Conservation (phyloP, 37 sponge, comb jelly and placozoan species). For the Theonella swinhoei region DNA sequence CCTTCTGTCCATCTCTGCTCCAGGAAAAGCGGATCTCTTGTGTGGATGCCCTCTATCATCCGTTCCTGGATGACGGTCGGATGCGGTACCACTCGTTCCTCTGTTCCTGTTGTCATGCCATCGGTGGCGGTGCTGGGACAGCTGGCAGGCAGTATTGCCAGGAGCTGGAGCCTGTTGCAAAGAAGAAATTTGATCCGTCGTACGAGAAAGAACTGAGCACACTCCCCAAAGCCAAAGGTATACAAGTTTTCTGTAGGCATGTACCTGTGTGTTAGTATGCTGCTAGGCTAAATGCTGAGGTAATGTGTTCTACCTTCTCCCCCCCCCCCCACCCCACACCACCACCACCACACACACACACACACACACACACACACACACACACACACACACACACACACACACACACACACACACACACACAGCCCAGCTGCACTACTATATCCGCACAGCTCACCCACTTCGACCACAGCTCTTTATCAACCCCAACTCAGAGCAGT, state of each 20-base stretch:
- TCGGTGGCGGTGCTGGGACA: neutral
- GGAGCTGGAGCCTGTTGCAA: conserved; percentile 71
- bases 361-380: too few relatives aligned
- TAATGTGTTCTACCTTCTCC: too few relatives aligned
- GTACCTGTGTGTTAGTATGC: neutral
- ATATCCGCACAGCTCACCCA: conserved; percentile 28
- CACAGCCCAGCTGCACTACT: conserved; percentile 57
- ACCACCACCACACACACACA: too few relatives aligned
- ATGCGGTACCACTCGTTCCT: conserved; percentile 73
- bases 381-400: too few relatives aligned
- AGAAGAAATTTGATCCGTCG: conserved; percentile 50
- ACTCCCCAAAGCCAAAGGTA: conserved; percentile 55
- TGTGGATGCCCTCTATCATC: conserved; percentile 79
- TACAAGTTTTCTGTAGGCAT: neutral
- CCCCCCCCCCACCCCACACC: too few relatives aligned
- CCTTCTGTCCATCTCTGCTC: neutral
- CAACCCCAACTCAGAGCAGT: conserved; percentile 50
- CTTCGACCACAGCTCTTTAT: conserved; percentile 53
- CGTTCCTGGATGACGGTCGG: conserved; percentile 85
- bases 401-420: too few relatives aligned
- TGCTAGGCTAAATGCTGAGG: too few relatives aligned
- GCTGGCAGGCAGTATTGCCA: conserved; percentile 29
- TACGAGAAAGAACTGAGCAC: conserved; percentile 69
- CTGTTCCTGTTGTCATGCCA: conserved; percentile 77
- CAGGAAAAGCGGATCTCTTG: conserved; percentile 65